phyloP scores from a whole-genome alignment of 2,888 invertebrate genomes.

The Ophion ventricosus region DNA sequence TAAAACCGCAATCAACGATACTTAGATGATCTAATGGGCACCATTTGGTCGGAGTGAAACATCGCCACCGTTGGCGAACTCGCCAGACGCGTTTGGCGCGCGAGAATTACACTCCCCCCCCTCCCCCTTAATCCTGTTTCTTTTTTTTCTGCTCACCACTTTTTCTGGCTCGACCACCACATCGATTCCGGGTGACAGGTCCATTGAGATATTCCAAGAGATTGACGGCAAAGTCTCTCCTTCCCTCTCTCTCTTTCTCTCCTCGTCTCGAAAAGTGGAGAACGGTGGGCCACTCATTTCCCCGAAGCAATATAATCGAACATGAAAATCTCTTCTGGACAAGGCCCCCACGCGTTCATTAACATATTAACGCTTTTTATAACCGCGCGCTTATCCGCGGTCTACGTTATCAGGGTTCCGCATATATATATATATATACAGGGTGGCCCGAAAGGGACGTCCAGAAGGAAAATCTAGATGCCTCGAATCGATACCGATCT shows the following conservation, averaged over 20 bases:
- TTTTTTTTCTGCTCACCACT: slow-evolving; percentile 10
- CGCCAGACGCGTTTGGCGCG: background rate
- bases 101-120: background rate
- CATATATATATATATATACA: background rate
- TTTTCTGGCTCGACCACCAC: slow-evolving; percentile 6
- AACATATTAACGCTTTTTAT: slow-evolving; percentile 74
- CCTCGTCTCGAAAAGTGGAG: background rate
- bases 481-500: too few relatives aligned
- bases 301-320: slow-evolving; percentile 72
- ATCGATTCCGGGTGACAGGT: background rate
- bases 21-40: slow-evolving; percentile 35
- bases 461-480: background rate
- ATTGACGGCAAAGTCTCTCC: slow-evolving; percentile 27
- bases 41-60: slow-evolving; percentile 28
- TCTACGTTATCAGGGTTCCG: slow-evolving; percentile 48
- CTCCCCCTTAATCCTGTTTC: background rate
- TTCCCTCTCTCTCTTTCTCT: background rate
- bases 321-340: slow-evolving; percentile 71
- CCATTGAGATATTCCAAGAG: slow-evolving; percentile 57
- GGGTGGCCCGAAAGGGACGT: background rate
- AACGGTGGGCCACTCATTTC: slow-evolving; percentile 64
- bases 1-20: background rate
- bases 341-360: slow-evolving; percentile 74
- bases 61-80: slow-evolving; percentile 29
- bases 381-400: slow-evolving; percentile 59